Base-by-base conservation (phyloP, 1,140 invertebrate species). In the Megalopta genalis region DNA sequence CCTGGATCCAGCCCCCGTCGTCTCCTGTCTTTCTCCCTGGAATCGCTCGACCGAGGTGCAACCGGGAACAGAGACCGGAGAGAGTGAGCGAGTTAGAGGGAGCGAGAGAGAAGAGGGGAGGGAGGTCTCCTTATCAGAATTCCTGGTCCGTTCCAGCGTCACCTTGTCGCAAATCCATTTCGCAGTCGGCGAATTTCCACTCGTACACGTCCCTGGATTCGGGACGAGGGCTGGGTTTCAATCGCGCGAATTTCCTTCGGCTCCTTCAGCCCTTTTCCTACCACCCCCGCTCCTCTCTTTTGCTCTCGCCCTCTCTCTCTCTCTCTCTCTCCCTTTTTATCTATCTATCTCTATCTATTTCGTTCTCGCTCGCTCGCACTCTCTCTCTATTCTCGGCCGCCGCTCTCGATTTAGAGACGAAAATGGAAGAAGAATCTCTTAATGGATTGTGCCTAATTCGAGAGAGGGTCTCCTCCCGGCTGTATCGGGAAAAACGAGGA, bases 101-200 rank as follows among this genome's bases (percentile, higher is more conserved):
- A 46, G 32, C 12, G 72, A 42, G 52, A 68, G 57, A 60, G 70
- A 63, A 37, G 32, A 18, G 72, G 32, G 46, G 66, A 49, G 72
- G 66, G 62, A 69, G 71, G 65, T 23, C 73, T 81, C 85, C 90
- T 92, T 90, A 91, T 92, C 89, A 88, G 87, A 90, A 92, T 92
- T 92, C 90, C 83, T 82, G 69, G 84, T 80, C 77, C 84, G 86
- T 70, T 72, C 65, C 81, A 83, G 68, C 87, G 88, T 91, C 90
- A 90, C 88, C 88, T 91, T 90, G 90, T 91, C 88, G 88, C 89
- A 91, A 91, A 91, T 91, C 90, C 90, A 91, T 90, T 91, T 90
- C 86, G 89, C 87, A 87, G 84, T 84, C 84, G 82, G 77, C 84
- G 84, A 88, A 89, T 89, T 90, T 87, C 84, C 66, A 87, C 83